phyloP scores from a whole-genome alignment of 2,888 invertebrate species.

The Itoplectis maculator region DNA sequence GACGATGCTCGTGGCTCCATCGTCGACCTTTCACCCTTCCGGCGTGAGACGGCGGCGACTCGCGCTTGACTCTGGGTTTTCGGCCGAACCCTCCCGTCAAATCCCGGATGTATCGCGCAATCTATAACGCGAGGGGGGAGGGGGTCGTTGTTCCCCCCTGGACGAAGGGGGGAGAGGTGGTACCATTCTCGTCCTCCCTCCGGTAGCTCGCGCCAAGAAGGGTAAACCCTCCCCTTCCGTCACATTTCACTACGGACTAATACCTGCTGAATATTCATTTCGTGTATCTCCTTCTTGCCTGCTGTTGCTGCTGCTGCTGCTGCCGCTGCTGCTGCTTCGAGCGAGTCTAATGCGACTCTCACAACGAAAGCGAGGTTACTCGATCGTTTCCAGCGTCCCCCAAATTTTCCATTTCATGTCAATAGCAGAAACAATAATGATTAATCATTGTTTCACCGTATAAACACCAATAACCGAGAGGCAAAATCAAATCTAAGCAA shows the following conservation, averaged over 20 bases:
- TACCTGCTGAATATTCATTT: constrained; percentile 85
- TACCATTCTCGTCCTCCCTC: constrained; percentile 29
- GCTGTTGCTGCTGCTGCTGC: constrained; percentile 70
- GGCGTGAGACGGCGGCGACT: constrained; percentile 67
- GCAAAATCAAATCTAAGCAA: too few relatives aligned
- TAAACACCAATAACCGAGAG: not conserved
- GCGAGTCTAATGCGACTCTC: constrained; percentile 83
- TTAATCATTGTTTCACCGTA: not conserved
- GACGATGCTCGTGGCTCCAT: too few relatives aligned
- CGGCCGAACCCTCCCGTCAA: constrained; percentile 53
- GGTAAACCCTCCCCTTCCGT: constrained; percentile 81
- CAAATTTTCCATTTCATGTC: too few relatives aligned
- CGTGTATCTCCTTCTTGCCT: constrained; percentile 84
- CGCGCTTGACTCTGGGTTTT: constrained; percentile 34
- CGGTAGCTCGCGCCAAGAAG: constrained; percentile 80
- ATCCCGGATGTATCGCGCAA: constrained; percentile 83
- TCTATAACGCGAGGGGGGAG: constrained; percentile 80
- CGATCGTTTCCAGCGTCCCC: too few relatives aligned
- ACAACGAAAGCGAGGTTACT: constrained; percentile 72
- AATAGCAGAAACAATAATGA: too few relatives aligned
- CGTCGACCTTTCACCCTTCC: constrained; percentile 67
- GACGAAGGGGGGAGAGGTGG: constrained; percentile 66
- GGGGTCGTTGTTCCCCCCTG: constrained; percentile 63
- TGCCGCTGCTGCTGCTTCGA: constrained; percentile 72
- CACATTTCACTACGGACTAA: constrained; percentile 85